These are phyloP conservation scores for Catostomus latipinnis DNA, from an alignment of 2,797 vertebrate genomes.

Conservation along the genomic window DNA sequence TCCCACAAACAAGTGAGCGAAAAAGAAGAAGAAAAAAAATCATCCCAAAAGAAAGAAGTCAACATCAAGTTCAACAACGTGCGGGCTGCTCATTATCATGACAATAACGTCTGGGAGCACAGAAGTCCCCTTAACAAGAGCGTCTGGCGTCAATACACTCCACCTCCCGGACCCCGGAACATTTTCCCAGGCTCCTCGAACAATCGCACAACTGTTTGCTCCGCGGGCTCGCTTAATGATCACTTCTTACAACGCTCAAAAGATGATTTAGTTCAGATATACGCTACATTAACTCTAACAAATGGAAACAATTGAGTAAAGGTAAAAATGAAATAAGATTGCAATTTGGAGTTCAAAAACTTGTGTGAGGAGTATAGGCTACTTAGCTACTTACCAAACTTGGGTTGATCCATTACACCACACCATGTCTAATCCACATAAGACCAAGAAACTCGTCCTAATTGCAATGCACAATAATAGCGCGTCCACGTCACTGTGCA, in stretches of 20 bases:
- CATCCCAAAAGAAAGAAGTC: slow-evolving; percentile 81
- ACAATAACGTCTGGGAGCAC: slow-evolving; percentile 88
- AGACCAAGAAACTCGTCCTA: background rate
- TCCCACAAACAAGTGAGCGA: slow-evolving; percentile 82
- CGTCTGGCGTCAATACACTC: slow-evolving; percentile 83
- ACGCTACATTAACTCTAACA: slow-evolving; percentile 62
- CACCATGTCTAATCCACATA: slow-evolving; percentile 57
- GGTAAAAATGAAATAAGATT: background rate
- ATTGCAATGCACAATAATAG: background rate
- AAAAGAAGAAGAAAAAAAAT: slow-evolving; percentile 55
- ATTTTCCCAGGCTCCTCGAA: slow-evolving; percentile 89
- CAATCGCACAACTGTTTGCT: slow-evolving; percentile 89
- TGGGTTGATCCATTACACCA: slow-evolving; percentile 61
- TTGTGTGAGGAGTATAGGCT: background rate
- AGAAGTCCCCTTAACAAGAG: slow-evolving; percentile 84
- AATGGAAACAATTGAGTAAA: slow-evolving; percentile 35
- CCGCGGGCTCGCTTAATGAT: slow-evolving; percentile 75
- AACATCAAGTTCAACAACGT: slow-evolving; percentile 95
- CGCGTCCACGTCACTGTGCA: background rate
- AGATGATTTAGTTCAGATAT: slow-evolving; percentile 60
- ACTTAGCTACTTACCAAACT: slow-evolving; percentile 71
- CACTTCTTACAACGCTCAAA: slow-evolving; percentile 69
- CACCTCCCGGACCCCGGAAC: slow-evolving; percentile 79
- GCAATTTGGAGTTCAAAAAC: too few relatives aligned
- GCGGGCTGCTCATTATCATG: slow-evolving; percentile 86